These are phyloP conservation scores for Rhadina sibilatrix DNA, from an alignment of 2,113 vertebrate genomes.

Conservation along the genomic window DNA sequence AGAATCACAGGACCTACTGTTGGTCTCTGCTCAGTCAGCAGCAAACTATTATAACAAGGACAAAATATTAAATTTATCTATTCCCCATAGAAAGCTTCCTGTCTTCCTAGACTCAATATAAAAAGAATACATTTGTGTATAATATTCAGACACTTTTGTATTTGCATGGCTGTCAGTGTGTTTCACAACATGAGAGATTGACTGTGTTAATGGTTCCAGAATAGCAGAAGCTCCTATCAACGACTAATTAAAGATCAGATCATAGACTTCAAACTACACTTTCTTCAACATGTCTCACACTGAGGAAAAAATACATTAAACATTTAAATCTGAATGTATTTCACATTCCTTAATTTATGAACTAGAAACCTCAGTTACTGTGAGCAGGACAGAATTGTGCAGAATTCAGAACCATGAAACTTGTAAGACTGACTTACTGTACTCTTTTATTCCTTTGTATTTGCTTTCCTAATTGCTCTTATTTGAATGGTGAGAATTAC, in stretches of 20 bases:
- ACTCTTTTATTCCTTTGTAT: neutral
- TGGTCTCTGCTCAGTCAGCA: neutral
- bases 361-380: neutral
- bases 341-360: neutral
- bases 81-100: neutral
- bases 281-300: neutral
- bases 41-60: neutral
- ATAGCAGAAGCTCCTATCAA: neutral
- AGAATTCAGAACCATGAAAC: neutral
- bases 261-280: neutral
- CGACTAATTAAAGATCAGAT: neutral
- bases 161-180: neutral
- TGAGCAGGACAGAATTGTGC: neutral
- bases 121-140: neutral
- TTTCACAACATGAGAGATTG: neutral
- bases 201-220: neutral
- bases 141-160: neutral
- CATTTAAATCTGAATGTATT: neutral
- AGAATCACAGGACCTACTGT: neutral
- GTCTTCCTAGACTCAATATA: neutral
- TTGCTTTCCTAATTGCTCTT: neutral
- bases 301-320: neutral
- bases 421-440: neutral
- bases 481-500: neutral
- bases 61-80: neutral